Conservation (phyloP, 1,140 invertebrate species). For the Bombus sibiricus region DNA sequence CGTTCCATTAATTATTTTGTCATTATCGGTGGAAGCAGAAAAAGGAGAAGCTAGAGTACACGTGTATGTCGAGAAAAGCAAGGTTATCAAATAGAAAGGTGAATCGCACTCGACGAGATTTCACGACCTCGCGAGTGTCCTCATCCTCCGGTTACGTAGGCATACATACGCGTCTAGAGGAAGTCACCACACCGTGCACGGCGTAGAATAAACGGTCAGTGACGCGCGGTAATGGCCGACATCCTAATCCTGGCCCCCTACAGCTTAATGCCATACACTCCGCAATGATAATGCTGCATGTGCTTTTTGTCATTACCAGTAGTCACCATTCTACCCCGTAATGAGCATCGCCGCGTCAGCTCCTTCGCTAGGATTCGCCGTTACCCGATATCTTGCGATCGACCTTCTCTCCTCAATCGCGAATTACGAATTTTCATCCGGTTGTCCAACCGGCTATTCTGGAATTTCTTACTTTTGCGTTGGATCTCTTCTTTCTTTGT, state of each 20-base stretch:
- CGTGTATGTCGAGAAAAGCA: not conserved
- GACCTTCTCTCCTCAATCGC: not conserved
- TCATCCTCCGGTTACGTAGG: conserved; percentile 76
- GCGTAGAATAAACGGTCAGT: conserved; percentile 82
- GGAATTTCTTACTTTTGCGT: not conserved
- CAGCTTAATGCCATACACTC: conserved; percentile 79
- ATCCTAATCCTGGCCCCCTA: conserved; percentile 83
- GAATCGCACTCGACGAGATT: conserved; percentile 51
- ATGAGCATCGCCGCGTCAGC: conserved; percentile 67
- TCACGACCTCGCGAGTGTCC: conserved; percentile 73
- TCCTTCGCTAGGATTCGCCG: conserved; percentile 50
- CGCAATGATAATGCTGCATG: conserved; percentile 80
- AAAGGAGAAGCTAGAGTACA: too few relatives aligned
- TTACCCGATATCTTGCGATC: not conserved
- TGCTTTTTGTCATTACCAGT: conserved; percentile 82
- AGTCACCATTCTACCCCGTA: conserved; percentile 71
- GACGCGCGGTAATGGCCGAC: conserved; percentile 83
- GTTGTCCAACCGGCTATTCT: not conserved
- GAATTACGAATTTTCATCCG: not conserved
- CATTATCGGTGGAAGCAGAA: not conserved
- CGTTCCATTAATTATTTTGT: not conserved
- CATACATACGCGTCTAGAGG: conserved; percentile 78
- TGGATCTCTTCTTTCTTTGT: accelerated
- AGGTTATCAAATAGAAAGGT: conserved; percentile 50
- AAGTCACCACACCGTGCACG: conserved; percentile 76